A percentile compares a stretch with the other conserved stretches of the same genome.
Evolutionary conservation across 2,888 invertebrate species (phyloP).

Genomic region (Chamaedrilus cognettii): DNA sequence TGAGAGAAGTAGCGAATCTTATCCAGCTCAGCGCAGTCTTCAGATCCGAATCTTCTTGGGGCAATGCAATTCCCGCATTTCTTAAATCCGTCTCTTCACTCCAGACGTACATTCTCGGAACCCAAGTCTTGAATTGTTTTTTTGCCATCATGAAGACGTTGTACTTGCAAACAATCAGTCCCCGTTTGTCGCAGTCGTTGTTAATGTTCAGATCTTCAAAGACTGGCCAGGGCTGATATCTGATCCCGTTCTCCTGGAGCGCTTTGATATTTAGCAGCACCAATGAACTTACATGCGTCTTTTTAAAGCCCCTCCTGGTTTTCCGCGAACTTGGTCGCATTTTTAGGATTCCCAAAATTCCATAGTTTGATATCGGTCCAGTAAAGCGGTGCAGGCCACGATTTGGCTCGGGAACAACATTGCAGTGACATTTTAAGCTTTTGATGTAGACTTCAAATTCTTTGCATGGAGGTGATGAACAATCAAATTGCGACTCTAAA

Average conservation of each 20-base stretch:
- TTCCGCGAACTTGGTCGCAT: too few species aligned
- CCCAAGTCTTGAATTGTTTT: constrained; percentile 12
- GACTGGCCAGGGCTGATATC: constrained; percentile 18
- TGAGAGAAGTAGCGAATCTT: too few species aligned
- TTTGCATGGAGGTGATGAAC: not conserved
- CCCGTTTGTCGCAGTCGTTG: constrained; percentile 17
- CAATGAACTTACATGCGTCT: constrained; percentile 16
- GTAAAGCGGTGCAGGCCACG: too few species aligned
- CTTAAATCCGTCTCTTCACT: too few species aligned
- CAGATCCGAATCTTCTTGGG: too few species aligned
- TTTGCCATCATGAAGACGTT: constrained; percentile 17
- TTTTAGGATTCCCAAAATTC: too few species aligned
- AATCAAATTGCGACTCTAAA: constrained; percentile 10
- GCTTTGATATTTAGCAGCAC: constrained; percentile 19
- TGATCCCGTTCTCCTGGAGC: constrained; percentile 6
- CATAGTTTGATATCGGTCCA: too few species aligned
- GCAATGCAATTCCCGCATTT: too few species aligned
- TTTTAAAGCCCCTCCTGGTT: constrained; percentile 14
- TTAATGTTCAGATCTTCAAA: constrained; percentile 22
- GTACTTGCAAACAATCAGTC: constrained; percentile 23
- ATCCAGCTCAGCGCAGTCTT: too few species aligned
- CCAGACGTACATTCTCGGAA: constrained; percentile 14
- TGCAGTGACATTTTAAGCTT: too few species aligned
- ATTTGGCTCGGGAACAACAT: too few species aligned
- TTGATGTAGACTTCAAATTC: too few species aligned